Base-by-base conservation (phyloP, 2,888 invertebrate genomes). In the Unio pictorum region DNA sequence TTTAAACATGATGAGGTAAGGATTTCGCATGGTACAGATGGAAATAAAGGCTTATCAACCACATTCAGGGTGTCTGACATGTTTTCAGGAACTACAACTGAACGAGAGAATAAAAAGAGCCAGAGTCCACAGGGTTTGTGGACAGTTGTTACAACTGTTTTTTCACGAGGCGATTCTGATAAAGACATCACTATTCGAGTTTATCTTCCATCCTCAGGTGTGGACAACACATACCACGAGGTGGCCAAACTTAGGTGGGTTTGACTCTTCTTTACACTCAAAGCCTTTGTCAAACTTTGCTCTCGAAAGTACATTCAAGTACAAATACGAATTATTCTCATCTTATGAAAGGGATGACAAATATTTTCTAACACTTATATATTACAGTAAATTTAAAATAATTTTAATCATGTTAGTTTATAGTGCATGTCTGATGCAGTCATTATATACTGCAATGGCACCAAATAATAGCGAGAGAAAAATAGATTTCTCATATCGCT, bases 201-300 rank as follows among this genome's bases (percentile, higher is more conserved):
- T 23, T 84, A 84, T 67, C 73, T 80, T 34, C 73, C 71, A 26
- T 72, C 73, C 17, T 75, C 83, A 30, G 72, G 78, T 1, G 73
- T 83, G 4, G 71, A 72, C 23, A 72, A 76, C n/a, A 76, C 83
- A 11, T 80, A 79, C 56, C 72, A 76, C 61, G 86, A 86, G 66
- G 82, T 82, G 8, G 81, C 83, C 6, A 81, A 81, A 68, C 75
- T 86, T 17, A 80, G 84, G 86, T 86, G 8, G 45, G 45, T 45
- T 15, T 45, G 15, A 45, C 15, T 11, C 11, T 45, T 45, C 45
- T 45, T 3, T 15, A 45, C 15, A 45, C 45, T 15, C 45, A 11
- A 45, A 15, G 15, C 45, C 11, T 45, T 45, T 45, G 45, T 45
- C 11, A 15, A 45, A 45, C 45, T 45, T 45, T 45, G 11, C 15